phyloP scores from a whole-genome alignment of 2,888 invertebrate genomes.

The Uropetala carovei region DNA sequence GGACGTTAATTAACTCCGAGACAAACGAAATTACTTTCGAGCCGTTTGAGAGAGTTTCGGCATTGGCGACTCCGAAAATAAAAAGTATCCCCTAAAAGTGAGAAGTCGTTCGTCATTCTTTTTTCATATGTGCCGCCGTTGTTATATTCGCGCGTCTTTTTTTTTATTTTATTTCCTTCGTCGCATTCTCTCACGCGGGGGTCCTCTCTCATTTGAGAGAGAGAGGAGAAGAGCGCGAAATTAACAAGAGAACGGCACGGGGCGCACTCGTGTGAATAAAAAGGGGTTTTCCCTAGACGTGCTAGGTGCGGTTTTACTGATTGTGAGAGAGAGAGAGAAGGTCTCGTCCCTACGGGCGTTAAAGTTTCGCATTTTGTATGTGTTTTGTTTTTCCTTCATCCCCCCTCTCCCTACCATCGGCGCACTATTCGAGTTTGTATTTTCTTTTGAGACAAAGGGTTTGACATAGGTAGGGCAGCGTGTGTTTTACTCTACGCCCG shows the following conservation, averaged over 20 bases:
- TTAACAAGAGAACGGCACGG: background rate
- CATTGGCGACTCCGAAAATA: background rate
- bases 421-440: background rate
- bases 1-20: conserved; percentile 24
- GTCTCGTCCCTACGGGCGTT: background rate
- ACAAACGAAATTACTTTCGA: conserved; percentile 3
- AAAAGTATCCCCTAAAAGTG: background rate
- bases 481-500: too few relatives aligned
- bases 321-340: background rate
- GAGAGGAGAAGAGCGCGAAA: background rate
- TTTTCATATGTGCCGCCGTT: background rate
- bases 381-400: background rate
- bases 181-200: background rate
- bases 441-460: background rate
- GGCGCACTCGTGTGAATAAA: background rate
- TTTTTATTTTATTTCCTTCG: conserved; percentile 7
- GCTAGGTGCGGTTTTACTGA: too few relatives aligned
- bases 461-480: too few relatives aligned
- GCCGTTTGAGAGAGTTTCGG: background rate
- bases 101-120: background rate
- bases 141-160: background rate
- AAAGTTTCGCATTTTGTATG: conserved; percentile 8
- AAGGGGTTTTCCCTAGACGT: too few relatives aligned
- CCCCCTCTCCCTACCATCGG: background rate
- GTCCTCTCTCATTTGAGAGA: background rate